Evolutionary conservation across 2,888 invertebrate genomes (phyloP).

Genomic region (Phaedon cochleariae): DNA sequence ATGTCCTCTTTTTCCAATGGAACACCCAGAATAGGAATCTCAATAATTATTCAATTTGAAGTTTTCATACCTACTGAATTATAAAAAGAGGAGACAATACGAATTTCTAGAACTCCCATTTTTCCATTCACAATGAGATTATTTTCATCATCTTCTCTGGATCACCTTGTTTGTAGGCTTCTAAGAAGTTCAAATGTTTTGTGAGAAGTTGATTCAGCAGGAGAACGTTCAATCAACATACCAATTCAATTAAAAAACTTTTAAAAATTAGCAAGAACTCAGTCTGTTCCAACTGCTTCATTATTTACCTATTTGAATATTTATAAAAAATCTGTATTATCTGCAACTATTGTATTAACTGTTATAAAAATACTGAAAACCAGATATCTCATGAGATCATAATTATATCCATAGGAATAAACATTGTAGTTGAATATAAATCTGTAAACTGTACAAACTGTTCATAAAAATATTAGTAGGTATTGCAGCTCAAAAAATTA

Average conservation of each 20-base stretch:
- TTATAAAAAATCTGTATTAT: slow-evolving; percentile 46
- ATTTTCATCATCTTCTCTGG: background rate
- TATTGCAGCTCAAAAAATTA: slow-evolving; percentile 56
- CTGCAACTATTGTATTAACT: slow-evolving; percentile 44
- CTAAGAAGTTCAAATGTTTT: slow-evolving; percentile 12
- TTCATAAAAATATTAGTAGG: slow-evolving; percentile 57
- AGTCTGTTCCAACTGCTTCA: slow-evolving; percentile 54
- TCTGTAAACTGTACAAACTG: slow-evolving; percentile 62
- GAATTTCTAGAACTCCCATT: no score
- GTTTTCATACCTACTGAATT: no score
- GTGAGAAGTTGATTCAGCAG: slow-evolving; percentile 21
- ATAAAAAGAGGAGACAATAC: no score
- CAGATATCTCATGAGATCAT: slow-evolving; percentile 46
- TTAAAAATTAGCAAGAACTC: slow-evolving; percentile 44
- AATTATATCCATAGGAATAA: slow-evolving; percentile 50
- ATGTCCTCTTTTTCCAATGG: no score
- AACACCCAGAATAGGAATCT: no score
- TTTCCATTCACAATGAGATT: no score
- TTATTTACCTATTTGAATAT: slow-evolving; percentile 40
- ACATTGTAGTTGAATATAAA: slow-evolving; percentile 53
- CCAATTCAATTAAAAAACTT: slow-evolving; percentile 12
- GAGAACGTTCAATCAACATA: slow-evolving; percentile 10
- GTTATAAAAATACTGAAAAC: slow-evolving; percentile 53
- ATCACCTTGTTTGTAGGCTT: background rate
- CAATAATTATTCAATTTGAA: no score